Evolutionary conservation across 2,113 vertebrate species (phyloP).

Genomic region (Labeo catla): DNA sequence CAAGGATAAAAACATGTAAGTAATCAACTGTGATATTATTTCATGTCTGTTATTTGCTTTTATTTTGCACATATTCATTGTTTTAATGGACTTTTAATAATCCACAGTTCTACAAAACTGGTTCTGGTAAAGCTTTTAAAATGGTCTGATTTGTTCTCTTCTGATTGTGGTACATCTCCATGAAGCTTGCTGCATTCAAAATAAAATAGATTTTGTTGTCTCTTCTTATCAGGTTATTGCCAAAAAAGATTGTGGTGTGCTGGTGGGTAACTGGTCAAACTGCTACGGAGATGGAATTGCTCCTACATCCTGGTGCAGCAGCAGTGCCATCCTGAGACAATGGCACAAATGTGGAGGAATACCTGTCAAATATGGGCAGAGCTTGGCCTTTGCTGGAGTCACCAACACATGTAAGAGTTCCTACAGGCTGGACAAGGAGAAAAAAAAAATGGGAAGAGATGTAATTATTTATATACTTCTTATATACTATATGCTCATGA

Average conservation of each 20-base stretch:
- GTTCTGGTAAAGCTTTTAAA: too few relatives aligned
- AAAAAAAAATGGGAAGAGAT: too few relatives aligned
- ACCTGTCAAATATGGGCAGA: slow-evolving; percentile 87
- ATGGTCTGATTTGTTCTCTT: neutral
- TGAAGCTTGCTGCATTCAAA: neutral
- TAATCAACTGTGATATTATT: neutral
- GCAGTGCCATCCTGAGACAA: slow-evolving; percentile 84
- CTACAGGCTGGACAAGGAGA: neutral
- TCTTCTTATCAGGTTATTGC: neutral
- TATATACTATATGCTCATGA: slow-evolving; percentile 39
- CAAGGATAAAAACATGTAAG: slow-evolving; percentile 23
- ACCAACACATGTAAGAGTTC: slow-evolving; percentile 78
- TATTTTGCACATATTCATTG: neutral
- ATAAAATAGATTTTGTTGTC: neutral
- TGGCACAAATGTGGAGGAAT: slow-evolving; percentile 74
- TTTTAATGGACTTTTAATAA: neutral
- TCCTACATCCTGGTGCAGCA: slow-evolving; percentile 87
- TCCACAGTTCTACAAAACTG: neutral
- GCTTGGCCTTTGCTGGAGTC: slow-evolving; percentile 93
- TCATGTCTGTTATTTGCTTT: neutral
- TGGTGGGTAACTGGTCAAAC: slow-evolving; percentile 89
- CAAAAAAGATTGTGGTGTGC: slow-evolving; percentile 82
- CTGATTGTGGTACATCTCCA: neutral
- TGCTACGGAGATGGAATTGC: slow-evolving; percentile 81
- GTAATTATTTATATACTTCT: too few relatives aligned